These are phyloP conservation scores for Lymantria monacha DNA, from an alignment of 2,888 invertebrate genomes.

Conservation along the genomic window DNA sequence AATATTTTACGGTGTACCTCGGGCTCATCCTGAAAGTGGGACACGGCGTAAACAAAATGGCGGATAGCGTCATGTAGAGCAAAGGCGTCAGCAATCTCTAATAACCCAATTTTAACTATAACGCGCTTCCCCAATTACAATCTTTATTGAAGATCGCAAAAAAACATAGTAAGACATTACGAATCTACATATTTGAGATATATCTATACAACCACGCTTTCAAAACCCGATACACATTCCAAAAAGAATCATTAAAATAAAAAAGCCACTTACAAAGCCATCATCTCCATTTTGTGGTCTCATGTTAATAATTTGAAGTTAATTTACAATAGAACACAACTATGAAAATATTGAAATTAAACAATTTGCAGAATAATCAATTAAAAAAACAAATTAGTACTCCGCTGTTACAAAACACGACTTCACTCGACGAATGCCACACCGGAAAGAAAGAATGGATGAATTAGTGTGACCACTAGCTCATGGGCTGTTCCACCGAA, in stretches of 20 bases:
- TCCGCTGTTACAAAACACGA: slow-evolving; percentile 23
- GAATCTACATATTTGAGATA: background rate
- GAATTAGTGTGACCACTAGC: too few relatives aligned
- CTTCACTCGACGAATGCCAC: slow-evolving; percentile 56
- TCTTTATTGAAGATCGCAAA: too few relatives aligned
- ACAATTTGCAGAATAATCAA: slow-evolving; percentile 20
- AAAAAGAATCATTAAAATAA: background rate
- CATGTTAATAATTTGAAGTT: slow-evolving; percentile 42
- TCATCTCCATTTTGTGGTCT: slow-evolving; percentile 77
- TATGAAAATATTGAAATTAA: background rate
- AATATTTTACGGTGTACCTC: slow-evolving; percentile 96
- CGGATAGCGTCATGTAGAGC: slow-evolving; percentile 40
- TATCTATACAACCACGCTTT: background rate
- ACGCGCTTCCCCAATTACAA: too few relatives aligned
- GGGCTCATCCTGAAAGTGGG: slow-evolving; percentile 84
- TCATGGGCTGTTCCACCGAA: too few relatives aligned
- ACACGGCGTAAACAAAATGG: slow-evolving; percentile 72
- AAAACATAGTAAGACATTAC: too few relatives aligned
- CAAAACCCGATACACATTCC: too few relatives aligned
- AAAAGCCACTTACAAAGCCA: slow-evolving; percentile 65
- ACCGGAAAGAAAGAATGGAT: slow-evolving; percentile 60
- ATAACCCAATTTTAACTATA: background rate
- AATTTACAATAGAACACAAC: slow-evolving; percentile 1
- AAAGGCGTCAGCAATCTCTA: slow-evolving; percentile 7
- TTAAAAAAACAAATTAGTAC: slow-evolving; percentile 19